phyloP scores from a whole-genome alignment of 2,888 invertebrate genomes.

The Pachycephus smyrnensis region DNA sequence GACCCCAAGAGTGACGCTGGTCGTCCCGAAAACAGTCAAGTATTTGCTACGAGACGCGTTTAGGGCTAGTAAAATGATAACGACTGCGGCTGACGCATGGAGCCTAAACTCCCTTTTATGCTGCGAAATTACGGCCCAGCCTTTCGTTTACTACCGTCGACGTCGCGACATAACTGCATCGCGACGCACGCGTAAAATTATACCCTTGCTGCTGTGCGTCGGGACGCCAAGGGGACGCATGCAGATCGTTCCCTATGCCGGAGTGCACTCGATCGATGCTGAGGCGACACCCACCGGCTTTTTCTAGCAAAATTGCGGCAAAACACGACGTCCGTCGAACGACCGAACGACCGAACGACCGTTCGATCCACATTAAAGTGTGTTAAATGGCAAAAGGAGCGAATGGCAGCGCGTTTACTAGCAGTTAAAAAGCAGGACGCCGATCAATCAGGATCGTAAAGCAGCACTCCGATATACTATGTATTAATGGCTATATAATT shows the following conservation, averaged over 20 bases:
- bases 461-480: not conserved
- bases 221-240: no score
- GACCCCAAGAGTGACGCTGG: no score
- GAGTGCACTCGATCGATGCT: no score
- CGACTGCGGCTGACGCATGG: slow-evolving; percentile 44
- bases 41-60: slow-evolving; percentile 45
- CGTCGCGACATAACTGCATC: slow-evolving; percentile 36
- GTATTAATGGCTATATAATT: no score
- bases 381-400: not conserved
- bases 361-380: no score
- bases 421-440: slow-evolving; percentile 37
- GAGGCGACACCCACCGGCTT: no score
- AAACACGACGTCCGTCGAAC: no score
- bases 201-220: not conserved
- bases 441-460: slow-evolving; percentile 38
- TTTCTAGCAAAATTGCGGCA: no score
- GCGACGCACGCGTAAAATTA: slow-evolving; percentile 15
- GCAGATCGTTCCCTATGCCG: no score
- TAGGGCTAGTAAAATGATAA: slow-evolving; percentile 59
- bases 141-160: slow-evolving; percentile 42
- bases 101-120: slow-evolving; percentile 52
- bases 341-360: no score
- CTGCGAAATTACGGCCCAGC: slow-evolving; percentile 49
- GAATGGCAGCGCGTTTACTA: slow-evolving; percentile 9
- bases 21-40: slow-evolving; percentile 26